A percentile compares a stretch with the other conserved stretches of the same genome.
Conservation (phyloP, 2,888 invertebrate genomes). For the Troilus luridus region DNA sequence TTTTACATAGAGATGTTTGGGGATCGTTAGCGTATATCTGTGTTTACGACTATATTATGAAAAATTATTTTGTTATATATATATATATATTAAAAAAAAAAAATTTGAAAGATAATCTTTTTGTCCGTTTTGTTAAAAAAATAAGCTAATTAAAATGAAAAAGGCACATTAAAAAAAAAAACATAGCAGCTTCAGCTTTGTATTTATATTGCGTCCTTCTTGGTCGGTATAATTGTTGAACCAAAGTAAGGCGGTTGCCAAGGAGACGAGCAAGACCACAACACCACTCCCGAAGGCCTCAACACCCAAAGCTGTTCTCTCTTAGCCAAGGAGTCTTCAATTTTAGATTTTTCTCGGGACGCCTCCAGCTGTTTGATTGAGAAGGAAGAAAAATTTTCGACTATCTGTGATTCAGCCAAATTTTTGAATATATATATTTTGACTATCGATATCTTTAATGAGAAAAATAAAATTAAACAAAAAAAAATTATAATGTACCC, state of each 20-base stretch:
- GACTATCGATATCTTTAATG: slow-evolving; percentile 70
- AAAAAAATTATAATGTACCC: slow-evolving; percentile 63
- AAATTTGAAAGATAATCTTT: background rate
- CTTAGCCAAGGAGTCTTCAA: background rate
- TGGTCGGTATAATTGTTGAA: slow-evolving; percentile 23
- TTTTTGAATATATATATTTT: slow-evolving; percentile 74
- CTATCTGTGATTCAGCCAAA: slow-evolving; percentile 76
- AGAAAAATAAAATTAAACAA: slow-evolving; percentile 63
- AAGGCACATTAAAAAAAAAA: background rate
- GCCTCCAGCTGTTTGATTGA: slow-evolving; percentile 62
- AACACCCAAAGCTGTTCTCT: slow-evolving; percentile 53
- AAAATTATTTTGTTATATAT: slow-evolving; percentile 51
- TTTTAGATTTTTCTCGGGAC: slow-evolving; percentile 61
- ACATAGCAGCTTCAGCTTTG: slow-evolving; percentile 55
- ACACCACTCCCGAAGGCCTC: background rate
- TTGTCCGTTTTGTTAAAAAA: background rate
- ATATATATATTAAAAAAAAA: background rate
- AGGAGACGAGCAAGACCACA: background rate
- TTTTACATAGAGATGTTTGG: slow-evolving; percentile 54
- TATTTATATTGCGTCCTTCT: slow-evolving; percentile 48
- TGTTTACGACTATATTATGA: slow-evolving; percentile 47
- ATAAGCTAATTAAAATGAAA: background rate
- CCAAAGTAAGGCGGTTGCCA: background rate
- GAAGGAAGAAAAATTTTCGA: slow-evolving; percentile 64
- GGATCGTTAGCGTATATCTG: slow-evolving; percentile 55